Evolutionary conservation across 1,140 invertebrate genomes (phyloP), one percentile per base, ranked within the genome.

Genomic region (Drosophila sp.): DNA sequence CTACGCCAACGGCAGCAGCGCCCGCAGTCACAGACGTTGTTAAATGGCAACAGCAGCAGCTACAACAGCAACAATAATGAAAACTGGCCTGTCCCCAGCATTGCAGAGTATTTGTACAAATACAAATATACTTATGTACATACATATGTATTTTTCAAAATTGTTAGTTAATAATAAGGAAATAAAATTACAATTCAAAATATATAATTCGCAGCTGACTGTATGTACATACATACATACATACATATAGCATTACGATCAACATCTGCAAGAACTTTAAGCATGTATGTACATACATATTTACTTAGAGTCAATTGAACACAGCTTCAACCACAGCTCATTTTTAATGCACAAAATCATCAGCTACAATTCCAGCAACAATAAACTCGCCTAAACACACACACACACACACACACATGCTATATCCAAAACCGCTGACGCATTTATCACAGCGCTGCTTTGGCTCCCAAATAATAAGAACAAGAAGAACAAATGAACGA

Each of bases 391-490:
- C 8, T n/a, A 32, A 11, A 32, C 27, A 32, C 46, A 50, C n/a
- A 41, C 36, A 51, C 41, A 54, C 36, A 38, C 11, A 36, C 36
- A 63, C 18, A 66, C 38, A 46, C 50, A 80, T 50, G 18, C 14
- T 59, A 14, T 64, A 72, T 36, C 46, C 45, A 65, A 83, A 79
- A 72, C 63, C 41, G 53, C 72, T 76, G 50, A 73, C 71, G 72
- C 66, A 74, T 74, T 71, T 74, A 74, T 74, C 72, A 74, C 66
- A 51, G 53, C 43, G 50, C 65, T 74, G 57, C 66, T 74, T 73
- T 74, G 72, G 41, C 40, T 48, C 25, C 64, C 65, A 72, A 66
- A 56, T 36, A 53, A 45, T 36, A 58, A 66, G 21, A 65, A 45
- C 54, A 45, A 18, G 41, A 43, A 13, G 32, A 43, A 25, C n/a